Percentiles rank a stretch among this genome's conserved stretches.
phyloP scores from a whole-genome alignment of 2,888 invertebrate genomes.

The Cheilosia impressa region DNA sequence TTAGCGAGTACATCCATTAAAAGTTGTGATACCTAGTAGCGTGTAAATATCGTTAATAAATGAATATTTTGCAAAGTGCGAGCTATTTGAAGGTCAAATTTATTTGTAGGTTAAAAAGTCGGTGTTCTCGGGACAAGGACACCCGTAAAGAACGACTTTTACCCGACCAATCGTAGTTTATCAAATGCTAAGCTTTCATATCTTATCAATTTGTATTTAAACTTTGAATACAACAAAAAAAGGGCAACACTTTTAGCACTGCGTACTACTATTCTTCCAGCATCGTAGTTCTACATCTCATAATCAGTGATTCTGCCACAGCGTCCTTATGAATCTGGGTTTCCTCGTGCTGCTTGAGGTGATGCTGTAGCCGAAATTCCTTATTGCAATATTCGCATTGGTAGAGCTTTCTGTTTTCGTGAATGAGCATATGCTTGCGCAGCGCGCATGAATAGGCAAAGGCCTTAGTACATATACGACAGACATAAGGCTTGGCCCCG shows the following conservation, averaged over 20 bases:
- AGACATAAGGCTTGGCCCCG: constrained; percentile 81
- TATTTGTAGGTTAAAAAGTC: no score
- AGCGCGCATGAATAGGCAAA: constrained; percentile 81
- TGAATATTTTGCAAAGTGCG: no score
- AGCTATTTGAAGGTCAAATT: no score
- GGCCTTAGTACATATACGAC: constrained; percentile 79
- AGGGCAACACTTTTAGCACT: not conserved
- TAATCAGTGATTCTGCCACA: constrained; percentile 66
- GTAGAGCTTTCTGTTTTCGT: constrained; percentile 80
- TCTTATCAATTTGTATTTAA: no score
- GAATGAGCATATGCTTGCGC: constrained; percentile 81
- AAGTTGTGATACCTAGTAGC: not conserved
- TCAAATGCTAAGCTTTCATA: no score
- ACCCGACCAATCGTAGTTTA: no score
- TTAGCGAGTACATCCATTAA: not conserved
- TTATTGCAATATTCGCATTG: constrained; percentile 81
- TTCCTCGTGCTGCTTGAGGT: constrained; percentile 82
- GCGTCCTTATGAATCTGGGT: constrained; percentile 81
- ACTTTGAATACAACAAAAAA: no score
- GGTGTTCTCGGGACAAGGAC: no score
- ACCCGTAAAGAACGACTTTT: no score
- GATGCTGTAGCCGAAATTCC: constrained; percentile 81
- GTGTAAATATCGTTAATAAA: no score
- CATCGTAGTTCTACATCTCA: not conserved
- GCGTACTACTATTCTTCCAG: not conserved